Percentiles rank a stretch among this genome's conserved stretches.
Evolutionary conservation across 1,140 invertebrate species (phyloP).

Genomic region (Musca domestica): DNA sequence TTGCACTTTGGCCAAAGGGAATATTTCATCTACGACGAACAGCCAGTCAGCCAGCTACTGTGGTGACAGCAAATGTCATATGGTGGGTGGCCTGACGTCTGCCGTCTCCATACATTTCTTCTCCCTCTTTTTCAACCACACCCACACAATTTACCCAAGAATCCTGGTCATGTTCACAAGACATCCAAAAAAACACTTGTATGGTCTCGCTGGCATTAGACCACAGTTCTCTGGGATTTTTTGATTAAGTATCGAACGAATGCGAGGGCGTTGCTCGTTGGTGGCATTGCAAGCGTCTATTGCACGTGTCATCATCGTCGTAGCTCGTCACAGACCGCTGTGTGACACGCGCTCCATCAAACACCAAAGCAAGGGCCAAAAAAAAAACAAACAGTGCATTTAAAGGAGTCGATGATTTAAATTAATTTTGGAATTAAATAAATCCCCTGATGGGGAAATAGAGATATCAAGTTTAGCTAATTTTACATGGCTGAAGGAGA

Average conservation of each 20-base stretch:
- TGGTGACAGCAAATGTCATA: constrained; percentile 15
- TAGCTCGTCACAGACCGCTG: neutral
- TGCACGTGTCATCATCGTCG: neutral
- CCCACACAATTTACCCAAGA: constrained; percentile 3
- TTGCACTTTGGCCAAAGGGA: no score
- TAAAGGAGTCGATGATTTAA: neutral
- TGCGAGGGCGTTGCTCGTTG: neutral
- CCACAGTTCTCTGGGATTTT: neutral
- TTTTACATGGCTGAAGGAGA: no score
- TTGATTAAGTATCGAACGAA: constrained; percentile 10
- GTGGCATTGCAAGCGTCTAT: neutral
- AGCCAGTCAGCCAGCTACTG: neutral
- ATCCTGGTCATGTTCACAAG: neutral
- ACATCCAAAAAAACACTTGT: constrained; percentile 1
- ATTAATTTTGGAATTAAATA: neutral
- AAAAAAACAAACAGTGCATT: no score
- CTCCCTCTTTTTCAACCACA: neutral
- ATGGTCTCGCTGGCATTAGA: neutral
- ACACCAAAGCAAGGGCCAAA: neutral
- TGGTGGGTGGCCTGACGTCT: neutral
- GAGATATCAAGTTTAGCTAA: no score
- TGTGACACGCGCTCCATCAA: constrained; percentile 2
- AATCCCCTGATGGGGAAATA: no score
- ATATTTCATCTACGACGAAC: no score
- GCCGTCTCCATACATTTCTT: neutral